These are phyloP conservation scores for Melanaphis sacchari DNA, from an alignment of 1,140 invertebrate species.

Conservation along the genomic window DNA sequence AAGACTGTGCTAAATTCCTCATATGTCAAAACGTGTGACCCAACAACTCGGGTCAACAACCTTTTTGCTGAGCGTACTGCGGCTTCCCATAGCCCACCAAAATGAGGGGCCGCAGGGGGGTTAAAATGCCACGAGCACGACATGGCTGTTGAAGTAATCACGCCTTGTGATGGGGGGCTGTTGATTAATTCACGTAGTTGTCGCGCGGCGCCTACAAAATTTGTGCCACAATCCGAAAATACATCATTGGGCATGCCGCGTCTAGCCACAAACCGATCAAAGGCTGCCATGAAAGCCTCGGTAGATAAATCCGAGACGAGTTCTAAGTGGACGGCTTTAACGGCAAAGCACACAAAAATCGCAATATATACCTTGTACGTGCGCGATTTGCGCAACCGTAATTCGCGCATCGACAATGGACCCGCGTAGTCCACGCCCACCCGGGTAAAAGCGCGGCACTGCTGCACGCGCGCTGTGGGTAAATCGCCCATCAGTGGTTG, in stretches of 20 bases:
- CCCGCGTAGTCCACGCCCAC: too few species aligned
- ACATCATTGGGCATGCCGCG: not conserved
- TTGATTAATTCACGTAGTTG: constrained; percentile 55
- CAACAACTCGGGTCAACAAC: constrained; percentile 60
- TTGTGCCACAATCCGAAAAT: constrained; percentile 38
- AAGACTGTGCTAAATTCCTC: constrained; percentile 62
- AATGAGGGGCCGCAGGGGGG: constrained; percentile 61
- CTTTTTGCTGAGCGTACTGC: constrained; percentile 62
- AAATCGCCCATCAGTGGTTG: not conserved
- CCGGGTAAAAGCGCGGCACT: constrained; percentile 23
- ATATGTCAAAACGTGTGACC: constrained; percentile 56
- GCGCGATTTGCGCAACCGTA: too few species aligned
- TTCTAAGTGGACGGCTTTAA: constrained; percentile 62
- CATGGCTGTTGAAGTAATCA: not conserved
- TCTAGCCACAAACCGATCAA: not conserved
- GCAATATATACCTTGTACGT: too few species aligned
- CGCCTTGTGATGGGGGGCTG: not conserved
- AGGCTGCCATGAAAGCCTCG: not conserved
- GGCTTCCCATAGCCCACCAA: constrained; percentile 63
- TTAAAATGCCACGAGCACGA: constrained; percentile 61
- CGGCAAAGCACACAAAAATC: not conserved
- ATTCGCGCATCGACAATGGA: too few species aligned
- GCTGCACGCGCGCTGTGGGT: constrained; percentile 58
- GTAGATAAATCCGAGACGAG: constrained; percentile 58
- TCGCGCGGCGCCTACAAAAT: constrained; percentile 60